Percentiles rank a stretch among this genome's conserved stretches.
phyloP scores from a whole-genome alignment of 1,140 invertebrate genomes.

The Zophobas morio region DNA sequence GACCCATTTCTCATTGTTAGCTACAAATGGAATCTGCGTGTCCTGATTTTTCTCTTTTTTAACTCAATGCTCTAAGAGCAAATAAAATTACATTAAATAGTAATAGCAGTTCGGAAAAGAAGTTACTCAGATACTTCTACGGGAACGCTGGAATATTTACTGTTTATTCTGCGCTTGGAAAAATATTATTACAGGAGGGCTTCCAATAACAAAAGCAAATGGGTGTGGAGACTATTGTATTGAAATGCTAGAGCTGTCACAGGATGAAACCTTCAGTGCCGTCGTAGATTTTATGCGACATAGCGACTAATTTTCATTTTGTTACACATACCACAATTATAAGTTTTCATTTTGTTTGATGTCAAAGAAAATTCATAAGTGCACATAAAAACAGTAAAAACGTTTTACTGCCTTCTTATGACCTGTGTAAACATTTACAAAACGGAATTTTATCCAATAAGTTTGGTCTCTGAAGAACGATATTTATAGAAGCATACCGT shows the following conservation, averaged over 20 bases:
- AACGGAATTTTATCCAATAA: no score
- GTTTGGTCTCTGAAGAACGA: no score
- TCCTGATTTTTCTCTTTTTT: slow-evolving; percentile 48
- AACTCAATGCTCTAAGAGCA: slow-evolving; percentile 6
- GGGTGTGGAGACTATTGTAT: slow-evolving; percentile 29
- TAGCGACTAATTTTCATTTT: no score
- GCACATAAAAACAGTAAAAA: no score
- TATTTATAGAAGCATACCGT: no score
- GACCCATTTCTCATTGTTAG: slow-evolving; percentile 57
- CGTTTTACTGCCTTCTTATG: no score
- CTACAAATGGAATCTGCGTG: slow-evolving; percentile 49
- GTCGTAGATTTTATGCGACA: no score
- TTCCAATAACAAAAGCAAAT: slow-evolving; percentile 38
- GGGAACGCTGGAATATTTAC: slow-evolving; percentile 40
- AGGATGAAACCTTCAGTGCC: not conserved
- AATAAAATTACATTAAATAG: slow-evolving; percentile 42
- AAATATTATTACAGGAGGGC: slow-evolving; percentile 32
- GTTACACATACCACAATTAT: no score
- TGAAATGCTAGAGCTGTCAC: slow-evolving; percentile 4
- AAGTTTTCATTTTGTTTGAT: no score
- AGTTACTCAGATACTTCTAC: slow-evolving; percentile 22
- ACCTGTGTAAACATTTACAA: no score
- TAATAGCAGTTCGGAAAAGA: slow-evolving; percentile 17
- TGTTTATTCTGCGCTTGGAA: slow-evolving; percentile 36
- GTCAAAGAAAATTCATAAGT: no score